Base-by-base conservation (phyloP, 2,888 invertebrate species). In the Trypoxylon attenuatum region DNA sequence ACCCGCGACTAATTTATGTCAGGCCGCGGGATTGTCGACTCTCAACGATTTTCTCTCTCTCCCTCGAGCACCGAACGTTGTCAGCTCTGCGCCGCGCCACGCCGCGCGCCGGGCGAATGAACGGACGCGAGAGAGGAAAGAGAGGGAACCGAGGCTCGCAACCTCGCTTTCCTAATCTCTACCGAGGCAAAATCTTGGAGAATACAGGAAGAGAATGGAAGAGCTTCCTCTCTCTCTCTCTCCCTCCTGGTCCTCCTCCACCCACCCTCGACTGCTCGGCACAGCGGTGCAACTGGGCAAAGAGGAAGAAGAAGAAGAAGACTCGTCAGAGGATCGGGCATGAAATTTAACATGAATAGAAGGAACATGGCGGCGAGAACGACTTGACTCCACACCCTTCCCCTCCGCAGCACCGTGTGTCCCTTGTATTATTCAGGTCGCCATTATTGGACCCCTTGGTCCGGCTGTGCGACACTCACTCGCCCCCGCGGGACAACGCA, bases 1-100 rank as follows among this genome's bases (percentile, higher is more conserved):
- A 82, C 81, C 80, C 81, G 75, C 81, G 79, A 81, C 82, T 84
- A 86, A 85, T 86, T 86, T 85, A 85, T 84, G 79, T 78, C 66
- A 70, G 74, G 72, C 70, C 77, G 73, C 76, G 78, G 81, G 82
- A 76, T 80, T 77, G 78, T 74, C 80, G 74, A 76, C 71, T 81
- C 75, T 76, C 63, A 61, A 70, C 75, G 69, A 59, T 67, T 61
- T 69, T 71, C 68, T 59, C 63, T 42, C 51, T 39, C 21, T 33
- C 54, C 29, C 27, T 6, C 13, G 29, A 10, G 13, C 25, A n/a
- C 8, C 16, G 2, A 53, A 39, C 39, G n/a, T 6, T 23, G 33
- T 13, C 10, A 33, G n/a, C 33, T 13, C 33, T 13, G 2, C 6
- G 5, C n/a, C 29, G 10, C 33, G 33, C 33, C 33, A 13, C 33